phyloP scores from a whole-genome alignment of 2,888 invertebrate genomes.

The Isoperla grammatica region DNA sequence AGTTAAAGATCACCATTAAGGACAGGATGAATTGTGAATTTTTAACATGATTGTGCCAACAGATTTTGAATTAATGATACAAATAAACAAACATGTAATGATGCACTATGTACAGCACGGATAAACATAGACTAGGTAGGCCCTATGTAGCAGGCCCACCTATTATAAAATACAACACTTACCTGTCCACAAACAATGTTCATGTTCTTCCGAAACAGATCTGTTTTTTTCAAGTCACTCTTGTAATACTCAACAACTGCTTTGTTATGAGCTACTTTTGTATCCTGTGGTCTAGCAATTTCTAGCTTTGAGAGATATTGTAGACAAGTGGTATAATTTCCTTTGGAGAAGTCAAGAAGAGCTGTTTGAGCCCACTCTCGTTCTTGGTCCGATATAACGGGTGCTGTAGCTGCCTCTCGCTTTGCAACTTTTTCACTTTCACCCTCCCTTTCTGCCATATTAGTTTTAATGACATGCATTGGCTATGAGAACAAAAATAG shows the following conservation, averaged over 20 bases:
- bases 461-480: not conserved
- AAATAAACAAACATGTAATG: too few relatives aligned
- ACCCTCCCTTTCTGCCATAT: constrained; percentile 28
- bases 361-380: constrained; percentile 56
- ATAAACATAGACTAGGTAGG: too few relatives aligned
- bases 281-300: constrained; percentile 55
- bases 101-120: too few relatives aligned
- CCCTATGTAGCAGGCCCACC: too few relatives aligned
- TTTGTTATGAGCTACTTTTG: constrained; percentile 76
- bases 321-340: constrained; percentile 43
- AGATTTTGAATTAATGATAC: too few relatives aligned
- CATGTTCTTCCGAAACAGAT: constrained; percentile 63
- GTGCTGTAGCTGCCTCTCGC: constrained; percentile 21
- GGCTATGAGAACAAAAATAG: too few relatives aligned
- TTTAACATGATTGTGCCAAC: too few relatives aligned
- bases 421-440: constrained; percentile 23
- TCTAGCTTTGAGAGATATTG: constrained; percentile 58
- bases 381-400: constrained; percentile 46
- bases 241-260: constrained; percentile 76
- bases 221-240: constrained; percentile 65
- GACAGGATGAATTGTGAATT: too few relatives aligned
- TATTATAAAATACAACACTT: constrained; percentile 14
- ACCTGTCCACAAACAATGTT: constrained; percentile 53
- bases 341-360: constrained; percentile 52
- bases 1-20: too few relatives aligned